Evolutionary conservation across 2,888 invertebrate species (phyloP), one percentile per base, ranked within the genome.

Genomic region (Callosobruchus maculatus): DNA sequence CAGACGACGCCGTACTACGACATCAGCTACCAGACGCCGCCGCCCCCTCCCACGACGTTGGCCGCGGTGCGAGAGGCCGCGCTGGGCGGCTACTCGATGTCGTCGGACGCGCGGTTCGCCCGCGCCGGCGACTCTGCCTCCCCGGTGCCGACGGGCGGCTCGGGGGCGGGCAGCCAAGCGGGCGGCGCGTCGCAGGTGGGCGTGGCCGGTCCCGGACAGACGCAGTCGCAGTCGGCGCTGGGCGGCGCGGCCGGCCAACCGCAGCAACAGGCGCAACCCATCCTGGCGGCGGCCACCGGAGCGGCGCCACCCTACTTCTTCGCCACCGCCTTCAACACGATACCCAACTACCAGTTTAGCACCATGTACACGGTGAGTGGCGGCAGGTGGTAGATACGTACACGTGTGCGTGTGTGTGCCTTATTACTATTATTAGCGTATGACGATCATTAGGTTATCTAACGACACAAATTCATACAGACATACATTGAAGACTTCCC

Each of bases 61-160:
- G 91, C 92, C 71, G 91, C 92, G 75, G 92, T 92, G 74, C 87
- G 92, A 78, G 93, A 92, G 83, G 90, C 89, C 78, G 91, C 91
- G 78, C 87, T 92, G 78, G 91, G 91, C 79, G 91, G 92, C 74
- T 93, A 92, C 87, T 91, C 92, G 81, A 76, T 81, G 70, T 78
- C 79, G 4, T 71, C 71, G 26, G 71, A 71, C 71, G 92, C 90
- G 76, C 88, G 93, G 83, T 93, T 92, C 85, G 88, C 92, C 77
- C 75, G 79, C n/a, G 91, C 93, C 80, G 94, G 94, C 87, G 94
- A 93, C 88, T 94, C 94, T 86, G 93, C 94, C 81, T 94, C 94
- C 79, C 94, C 94, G 70, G 94, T 94, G 80, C 93, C 93, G 74
- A 92, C 93, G 72, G 21, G 21, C 21, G 22, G 69, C 71, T 30